phyloP scores from a whole-genome alignment of 2,888 invertebrate genomes.

The Phlogophora meticulosa region DNA sequence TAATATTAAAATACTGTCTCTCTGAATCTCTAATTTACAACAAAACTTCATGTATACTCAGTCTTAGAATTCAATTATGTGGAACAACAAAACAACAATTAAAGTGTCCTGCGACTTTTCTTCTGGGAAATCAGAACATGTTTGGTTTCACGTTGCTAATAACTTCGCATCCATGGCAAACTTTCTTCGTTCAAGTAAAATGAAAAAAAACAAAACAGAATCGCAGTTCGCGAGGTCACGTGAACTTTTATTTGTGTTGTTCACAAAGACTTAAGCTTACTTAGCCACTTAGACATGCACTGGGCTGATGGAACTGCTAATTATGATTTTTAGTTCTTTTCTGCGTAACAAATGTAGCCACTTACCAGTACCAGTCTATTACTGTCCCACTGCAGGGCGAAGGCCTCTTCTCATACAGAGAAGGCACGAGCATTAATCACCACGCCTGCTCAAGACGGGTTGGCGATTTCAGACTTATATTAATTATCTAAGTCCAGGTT shows the following conservation, averaged over 20 bases:
- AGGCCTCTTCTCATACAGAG: too few species aligned
- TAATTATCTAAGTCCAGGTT: too few species aligned
- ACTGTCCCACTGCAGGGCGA: too few species aligned
- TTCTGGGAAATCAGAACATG: slow-evolving; percentile 50
- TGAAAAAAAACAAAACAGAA: slow-evolving; percentile 37
- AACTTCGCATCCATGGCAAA: slow-evolving; percentile 29
- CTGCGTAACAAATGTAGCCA: not conserved
- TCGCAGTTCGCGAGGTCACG: not conserved
- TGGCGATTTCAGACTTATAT: too few species aligned
- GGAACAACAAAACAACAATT: slow-evolving; percentile 36
- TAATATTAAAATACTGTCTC: not conserved
- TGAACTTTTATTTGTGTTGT: slow-evolving; percentile 20
- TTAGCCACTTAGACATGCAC: not conserved
- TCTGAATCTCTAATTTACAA: too few species aligned
- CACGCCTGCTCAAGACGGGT: too few species aligned
- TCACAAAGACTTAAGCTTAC: slow-evolving; percentile 12
- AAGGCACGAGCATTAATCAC: too few species aligned
- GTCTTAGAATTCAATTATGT: slow-evolving; percentile 39
- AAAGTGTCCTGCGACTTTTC: slow-evolving; percentile 35
- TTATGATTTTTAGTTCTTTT: slow-evolving; percentile 11
- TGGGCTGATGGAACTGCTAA: slow-evolving; percentile 6
- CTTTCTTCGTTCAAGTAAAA: slow-evolving; percentile 37
- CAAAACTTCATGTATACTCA: not conserved
- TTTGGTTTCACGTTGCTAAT: slow-evolving; percentile 48
- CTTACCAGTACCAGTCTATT: too few species aligned